phyloP scores from a whole-genome alignment of 2,888 invertebrate genomes.

The Epiblema foenella region DNA sequence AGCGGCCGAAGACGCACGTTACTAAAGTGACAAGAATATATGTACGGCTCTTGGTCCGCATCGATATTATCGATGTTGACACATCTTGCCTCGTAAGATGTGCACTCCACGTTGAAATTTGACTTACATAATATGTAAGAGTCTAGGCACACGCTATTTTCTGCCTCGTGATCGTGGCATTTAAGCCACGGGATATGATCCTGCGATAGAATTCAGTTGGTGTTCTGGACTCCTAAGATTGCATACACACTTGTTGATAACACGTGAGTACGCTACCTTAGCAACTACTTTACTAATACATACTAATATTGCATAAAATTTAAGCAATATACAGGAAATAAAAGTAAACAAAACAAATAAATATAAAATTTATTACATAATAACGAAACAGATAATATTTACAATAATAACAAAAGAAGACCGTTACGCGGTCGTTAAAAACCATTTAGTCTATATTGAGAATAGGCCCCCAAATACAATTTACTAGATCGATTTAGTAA shows the following conservation, averaged over 20 bases:
- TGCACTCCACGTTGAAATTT: neutral
- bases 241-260: slow-evolving; percentile 48
- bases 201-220: slow-evolving; percentile 9
- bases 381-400: slow-evolving; percentile 76
- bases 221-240: slow-evolving; percentile 44
- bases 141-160: slow-evolving; percentile 13
- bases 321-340: slow-evolving; percentile 24
- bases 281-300: slow-evolving; percentile 24
- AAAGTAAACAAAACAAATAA: slow-evolving; percentile 57
- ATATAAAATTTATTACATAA: slow-evolving; percentile 76
- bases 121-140: slow-evolving; percentile 3
- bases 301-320: slow-evolving; percentile 32
- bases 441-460: slow-evolving; percentile 63
- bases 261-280: slow-evolving; percentile 48
- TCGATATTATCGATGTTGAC: too few relatives aligned
- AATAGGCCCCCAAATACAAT: slow-evolving; percentile 57
- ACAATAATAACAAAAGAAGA: slow-evolving; percentile 72
- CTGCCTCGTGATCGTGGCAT: neutral
- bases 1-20: too few relatives aligned
- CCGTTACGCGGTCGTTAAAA: slow-evolving; percentile 51
- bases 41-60: too few relatives aligned
- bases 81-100: neutral
- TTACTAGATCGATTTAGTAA: slow-evolving; percentile 33
- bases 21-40: too few relatives aligned
- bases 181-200: neutral